Base-by-base conservation (phyloP, 2,888 invertebrate species). In the Pseudolycoriella hygida region DNA sequence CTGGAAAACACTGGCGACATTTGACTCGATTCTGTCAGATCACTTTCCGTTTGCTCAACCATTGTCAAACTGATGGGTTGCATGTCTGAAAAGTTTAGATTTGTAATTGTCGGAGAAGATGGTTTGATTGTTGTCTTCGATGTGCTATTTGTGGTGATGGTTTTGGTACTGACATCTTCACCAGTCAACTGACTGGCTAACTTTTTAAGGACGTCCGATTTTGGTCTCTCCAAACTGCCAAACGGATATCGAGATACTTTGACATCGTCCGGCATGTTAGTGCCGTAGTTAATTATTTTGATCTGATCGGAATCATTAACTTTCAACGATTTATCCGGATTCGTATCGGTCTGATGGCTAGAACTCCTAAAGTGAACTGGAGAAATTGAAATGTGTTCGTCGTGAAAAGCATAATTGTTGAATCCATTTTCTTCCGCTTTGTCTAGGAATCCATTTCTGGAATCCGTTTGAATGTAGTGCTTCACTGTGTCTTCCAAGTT, bases 181-280 rank as follows among this genome's bases (percentile, higher is more conserved):
- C 12, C 17, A 2, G 39, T 14, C 14, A 8, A 50, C 49, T 40
- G 42, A 55, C 69, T 70, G 3, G 69, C 68, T 10, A 70, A 51
- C 54, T 74, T 74, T 48, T 72, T 74, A 61, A 74, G 72, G 56
- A 73, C 68, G 30, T 74, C 72, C 2, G 74, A 74, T 60, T 74
- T 76, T 2, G 75, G 73, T 51, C 74, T 64, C 55, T 78, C 78
- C 53, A 76, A 60, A 51, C 73, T 74, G 37, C 74, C 76, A 48
- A 74, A 69, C 6, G 74, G 68, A 55, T 71, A 72, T 39, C 74
- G 64, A 1, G 75, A 74, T 12, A 76, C 73, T 63, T 76, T 76
- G 47, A 76, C 63, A 54, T 76, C 76, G 56, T 76, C 76, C 6
- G 76, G 72, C 48, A 75, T 67, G 50, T 76, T 76, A 1, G 73